Percentiles rank a stretch among this genome's conserved stretches.
Evolutionary conservation across 1,140 invertebrate genomes (phyloP).

Genomic region (Drosophila yakuba): DNA sequence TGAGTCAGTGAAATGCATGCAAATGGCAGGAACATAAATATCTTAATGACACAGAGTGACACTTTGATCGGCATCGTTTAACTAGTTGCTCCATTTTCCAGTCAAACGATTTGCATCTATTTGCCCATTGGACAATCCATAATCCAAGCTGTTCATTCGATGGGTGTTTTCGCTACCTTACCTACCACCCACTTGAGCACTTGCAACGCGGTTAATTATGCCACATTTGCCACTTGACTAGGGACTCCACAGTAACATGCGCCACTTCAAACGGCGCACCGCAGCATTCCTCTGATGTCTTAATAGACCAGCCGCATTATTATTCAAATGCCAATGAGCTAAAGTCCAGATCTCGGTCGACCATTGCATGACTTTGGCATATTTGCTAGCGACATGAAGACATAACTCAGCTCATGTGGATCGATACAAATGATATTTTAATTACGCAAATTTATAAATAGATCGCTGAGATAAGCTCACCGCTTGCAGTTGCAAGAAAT

Average conservation of each 20-base stretch:
- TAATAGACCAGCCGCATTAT: slow-evolving; percentile 69
- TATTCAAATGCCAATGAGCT: slow-evolving; percentile 65
- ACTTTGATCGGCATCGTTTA: slow-evolving; percentile 28
- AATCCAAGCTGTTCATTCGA: slow-evolving; percentile 19
- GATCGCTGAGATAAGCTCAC: slow-evolving; percentile 66
- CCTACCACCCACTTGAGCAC: slow-evolving; percentile 57
- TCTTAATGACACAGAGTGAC: slow-evolving; percentile 22
- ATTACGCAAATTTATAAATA: slow-evolving; percentile 77
- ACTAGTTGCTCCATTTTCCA: slow-evolving; percentile 41
- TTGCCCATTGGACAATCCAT: slow-evolving; percentile 20
- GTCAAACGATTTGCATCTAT: slow-evolving; percentile 17
- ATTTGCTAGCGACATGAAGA: slow-evolving; percentile 50
- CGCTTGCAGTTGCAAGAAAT: background rate
- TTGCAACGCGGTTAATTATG: slow-evolving; percentile 56
- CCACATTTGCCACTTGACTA: slow-evolving; percentile 44
- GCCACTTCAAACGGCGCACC: slow-evolving; percentile 65
- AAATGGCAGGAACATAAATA: slow-evolving; percentile 35
- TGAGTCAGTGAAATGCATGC: slow-evolving; percentile 42
- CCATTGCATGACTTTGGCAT: slow-evolving; percentile 57
- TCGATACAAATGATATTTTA: slow-evolving; percentile 67
- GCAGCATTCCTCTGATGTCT: slow-evolving; percentile 74
- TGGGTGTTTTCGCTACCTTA: slow-evolving; percentile 49
- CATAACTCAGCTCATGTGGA: slow-evolving; percentile 24
- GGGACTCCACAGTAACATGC: slow-evolving; percentile 25
- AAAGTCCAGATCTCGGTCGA: slow-evolving; percentile 12